Conservation (phyloP, 2,797 vertebrate genomes). For the Scleropages formosus region DNA sequence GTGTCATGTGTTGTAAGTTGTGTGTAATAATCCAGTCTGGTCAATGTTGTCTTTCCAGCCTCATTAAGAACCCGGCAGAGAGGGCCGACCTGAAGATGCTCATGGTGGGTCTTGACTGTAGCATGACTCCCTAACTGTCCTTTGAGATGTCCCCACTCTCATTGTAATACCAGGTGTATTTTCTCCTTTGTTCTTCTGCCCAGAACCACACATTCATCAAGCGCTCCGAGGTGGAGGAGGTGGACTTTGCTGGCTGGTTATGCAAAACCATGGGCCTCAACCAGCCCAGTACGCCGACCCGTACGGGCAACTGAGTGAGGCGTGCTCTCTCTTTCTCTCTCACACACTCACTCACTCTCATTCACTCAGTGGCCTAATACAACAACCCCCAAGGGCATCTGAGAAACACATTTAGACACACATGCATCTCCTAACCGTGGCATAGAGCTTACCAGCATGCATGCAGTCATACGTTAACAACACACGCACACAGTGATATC, state of each 20-base stretch:
- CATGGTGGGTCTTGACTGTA: constrained; percentile 68
- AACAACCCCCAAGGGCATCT: no score
- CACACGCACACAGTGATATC: neutral
- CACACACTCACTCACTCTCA: constrained; percentile 23
- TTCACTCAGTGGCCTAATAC: constrained; percentile 12
- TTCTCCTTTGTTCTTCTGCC: neutral
- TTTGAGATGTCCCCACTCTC: neutral
- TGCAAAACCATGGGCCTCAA: constrained; percentile 79
- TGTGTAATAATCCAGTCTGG: neutral
- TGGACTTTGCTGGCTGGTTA: constrained; percentile 86
- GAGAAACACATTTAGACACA: no score
- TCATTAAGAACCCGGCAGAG: constrained; percentile 87
- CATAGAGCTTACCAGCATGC: constrained; percentile 3
- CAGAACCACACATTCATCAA: constrained; percentile 87
- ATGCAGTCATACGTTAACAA: neutral
- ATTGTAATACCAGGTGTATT: neutral
- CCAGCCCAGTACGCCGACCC: constrained; percentile 82
- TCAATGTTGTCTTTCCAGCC: constrained; percentile 56
- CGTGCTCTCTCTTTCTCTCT: constrained; percentile 36
- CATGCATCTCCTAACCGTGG: no score
- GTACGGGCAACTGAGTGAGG: constrained; percentile 55
- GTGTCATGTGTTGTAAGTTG: neutral
- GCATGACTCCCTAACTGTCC: neutral
- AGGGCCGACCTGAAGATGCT: constrained; percentile 86
- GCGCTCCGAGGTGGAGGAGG: constrained; percentile 79